These are phyloP conservation scores for Octomys mimax DNA, from an alignment of 2,797 vertebrate species.

Conservation along the genomic window DNA sequence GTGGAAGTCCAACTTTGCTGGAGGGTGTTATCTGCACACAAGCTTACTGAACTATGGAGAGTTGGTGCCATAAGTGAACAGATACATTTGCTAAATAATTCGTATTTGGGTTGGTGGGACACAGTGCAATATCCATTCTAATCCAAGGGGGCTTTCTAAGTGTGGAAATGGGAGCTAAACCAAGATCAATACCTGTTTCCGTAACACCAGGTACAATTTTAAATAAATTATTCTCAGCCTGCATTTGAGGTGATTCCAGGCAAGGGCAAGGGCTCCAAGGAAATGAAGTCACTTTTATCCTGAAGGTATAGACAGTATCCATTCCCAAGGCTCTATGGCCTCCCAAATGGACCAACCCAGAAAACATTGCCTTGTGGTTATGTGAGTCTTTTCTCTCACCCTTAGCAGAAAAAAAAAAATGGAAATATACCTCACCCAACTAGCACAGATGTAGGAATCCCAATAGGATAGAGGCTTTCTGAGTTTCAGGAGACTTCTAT, in stretches of 20 bases:
- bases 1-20: not conserved
- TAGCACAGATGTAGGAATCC: not conserved
- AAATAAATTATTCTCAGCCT: slow-evolving; percentile 28
- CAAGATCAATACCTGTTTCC: slow-evolving; percentile 18
- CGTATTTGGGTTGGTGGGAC: slow-evolving; percentile 38
- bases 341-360: not conserved
- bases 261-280: not conserved
- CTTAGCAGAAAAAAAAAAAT: not conserved
- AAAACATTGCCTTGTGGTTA: not conserved
- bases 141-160: slow-evolving; percentile 9
- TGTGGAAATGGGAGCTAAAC: slow-evolving; percentile 48
- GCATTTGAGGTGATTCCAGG: not conserved
- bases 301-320: not conserved
- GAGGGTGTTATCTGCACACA: not conserved
- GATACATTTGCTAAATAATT: slow-evolving; percentile 48
- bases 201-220: slow-evolving; percentile 33
- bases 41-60: slow-evolving; percentile 53
- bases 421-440: not conserved
- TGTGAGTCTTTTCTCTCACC: not conserved
- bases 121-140: slow-evolving; percentile 14
- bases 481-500: not conserved
- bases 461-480: not conserved
- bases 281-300: slow-evolving; percentile 25
- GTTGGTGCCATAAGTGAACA: not conserved
- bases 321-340: not conserved